phyloP scores from a whole-genome alignment of 2,797 vertebrate genomes.

The Manis crassicaudata region DNA sequence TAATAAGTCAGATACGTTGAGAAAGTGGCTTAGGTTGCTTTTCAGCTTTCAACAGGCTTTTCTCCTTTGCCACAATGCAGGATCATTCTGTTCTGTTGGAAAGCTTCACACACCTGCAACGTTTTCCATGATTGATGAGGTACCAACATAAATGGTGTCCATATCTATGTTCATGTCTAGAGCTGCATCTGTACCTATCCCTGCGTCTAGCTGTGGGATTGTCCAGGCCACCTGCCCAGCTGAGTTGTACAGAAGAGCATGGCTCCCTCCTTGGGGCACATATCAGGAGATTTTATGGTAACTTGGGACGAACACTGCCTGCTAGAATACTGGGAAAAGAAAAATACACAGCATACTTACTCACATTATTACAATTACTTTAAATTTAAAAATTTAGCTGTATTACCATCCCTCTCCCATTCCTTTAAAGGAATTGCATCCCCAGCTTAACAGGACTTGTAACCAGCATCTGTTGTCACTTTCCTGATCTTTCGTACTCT shows the following conservation, averaged over 20 bases:
- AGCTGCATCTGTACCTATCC: neutral
- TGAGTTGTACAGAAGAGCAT: neutral
- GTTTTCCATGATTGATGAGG: slow-evolving; percentile 39
- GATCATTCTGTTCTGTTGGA: slow-evolving; percentile 23
- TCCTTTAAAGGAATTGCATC: neutral
- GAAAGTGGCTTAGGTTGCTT: neutral
- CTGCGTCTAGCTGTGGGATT: neutral
- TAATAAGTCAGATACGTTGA: slow-evolving; percentile 27
- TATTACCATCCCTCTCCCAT: neutral
- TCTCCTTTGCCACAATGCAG: neutral
- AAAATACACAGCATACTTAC: neutral
- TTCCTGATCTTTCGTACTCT: neutral
- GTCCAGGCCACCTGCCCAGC: too few species aligned
- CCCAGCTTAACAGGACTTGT: neutral
- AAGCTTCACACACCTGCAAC: neutral
- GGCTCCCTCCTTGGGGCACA: neutral
- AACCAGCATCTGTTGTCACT: neutral
- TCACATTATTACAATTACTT: neutral
- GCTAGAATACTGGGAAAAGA: neutral
- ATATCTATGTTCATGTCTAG: too few species aligned
- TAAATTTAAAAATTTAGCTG: neutral
- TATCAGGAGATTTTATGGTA: neutral
- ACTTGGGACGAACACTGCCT: neutral
- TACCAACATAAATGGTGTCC: neutral
- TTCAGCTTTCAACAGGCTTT: neutral